Base-by-base conservation (phyloP, 2,888 invertebrate species). In the Drosophila meridiana region DNA sequence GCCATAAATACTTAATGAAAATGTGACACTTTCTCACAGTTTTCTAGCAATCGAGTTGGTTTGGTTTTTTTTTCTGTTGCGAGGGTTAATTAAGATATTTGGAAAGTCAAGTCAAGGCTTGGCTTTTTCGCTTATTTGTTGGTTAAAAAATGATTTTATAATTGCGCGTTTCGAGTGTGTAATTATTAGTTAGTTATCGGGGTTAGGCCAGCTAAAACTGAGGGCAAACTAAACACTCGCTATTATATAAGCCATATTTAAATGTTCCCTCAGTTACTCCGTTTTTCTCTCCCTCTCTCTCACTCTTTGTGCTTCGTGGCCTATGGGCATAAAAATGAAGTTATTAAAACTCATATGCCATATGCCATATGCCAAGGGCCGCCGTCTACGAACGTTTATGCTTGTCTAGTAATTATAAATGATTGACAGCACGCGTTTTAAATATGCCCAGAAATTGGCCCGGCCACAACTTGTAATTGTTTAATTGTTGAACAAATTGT, bases 1-100 rank as follows among this genome's bases (percentile, higher is more conserved):
- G 1, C 14, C 32, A 78, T 78, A 53, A 76, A 79, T 82, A 80
- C 30, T 80, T 90, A 34, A 84, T 86, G 53, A 48, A 77, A 90
- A 80, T 74, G 65, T 87, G 87, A 89, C 90, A 87, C 70, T 83
- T 87, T 87, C 87, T 76, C 87, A 87, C 82, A 78, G 65, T 65
- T 57, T 69, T 47, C 42, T 42, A 45, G 43, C 40, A 42, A 28
- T 57, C 34, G 34, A 32, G 38, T 57, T 13, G 20, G 14, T 26
- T 14, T 55, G 20, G 20, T 40, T 58, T 45, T 28, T 26, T 2
- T 9, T 43, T 13, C 28, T 28, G 14, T 14, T 28, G 13, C 43
- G n/a, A 42, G 34, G 26, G 42, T 58, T 90, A 90, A 87, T 87
- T 75, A 87, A 90, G 90, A 72, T 68, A 80, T 87, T 90, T 82